Conservation (phyloP, 2,888 invertebrate genomes). For the Gortyna flavago region DNA sequence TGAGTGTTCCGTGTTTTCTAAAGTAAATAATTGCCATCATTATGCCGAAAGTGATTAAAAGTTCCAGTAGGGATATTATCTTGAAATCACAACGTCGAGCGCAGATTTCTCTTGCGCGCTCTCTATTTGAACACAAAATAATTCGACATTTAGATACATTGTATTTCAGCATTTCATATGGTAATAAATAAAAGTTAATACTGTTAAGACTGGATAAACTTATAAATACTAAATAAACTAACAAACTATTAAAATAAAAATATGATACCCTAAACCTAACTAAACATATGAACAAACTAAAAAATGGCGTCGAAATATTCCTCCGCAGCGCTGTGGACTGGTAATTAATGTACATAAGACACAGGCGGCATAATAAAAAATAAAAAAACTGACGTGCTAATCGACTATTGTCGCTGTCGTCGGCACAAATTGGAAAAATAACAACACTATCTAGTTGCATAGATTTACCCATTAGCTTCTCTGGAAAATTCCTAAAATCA, state of each 20-base stretch:
- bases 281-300: neutral
- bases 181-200: neutral
- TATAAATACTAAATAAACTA: too few relatives aligned
- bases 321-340: neutral
- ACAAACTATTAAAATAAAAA: too few relatives aligned
- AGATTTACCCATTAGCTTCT: neutral
- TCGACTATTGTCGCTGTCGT: neutral
- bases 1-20: too few relatives aligned
- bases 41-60: too few relatives aligned
- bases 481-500: too few relatives aligned
- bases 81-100: too few relatives aligned
- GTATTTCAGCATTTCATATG: neutral
- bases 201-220: too few relatives aligned
- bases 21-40: too few relatives aligned
- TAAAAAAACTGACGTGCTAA: neutral
- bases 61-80: too few relatives aligned
- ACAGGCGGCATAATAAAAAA: neutral
- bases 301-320: neutral
- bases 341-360: neutral
- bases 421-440: neutral
- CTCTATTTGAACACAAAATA: neutral
- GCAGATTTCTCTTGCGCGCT: too few relatives aligned
- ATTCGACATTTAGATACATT: neutral
- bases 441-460: neutral
- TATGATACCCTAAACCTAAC: neutral